phyloP scores from a whole-genome alignment of 2,113 vertebrate species.

The Odocoileus virginianus region DNA sequence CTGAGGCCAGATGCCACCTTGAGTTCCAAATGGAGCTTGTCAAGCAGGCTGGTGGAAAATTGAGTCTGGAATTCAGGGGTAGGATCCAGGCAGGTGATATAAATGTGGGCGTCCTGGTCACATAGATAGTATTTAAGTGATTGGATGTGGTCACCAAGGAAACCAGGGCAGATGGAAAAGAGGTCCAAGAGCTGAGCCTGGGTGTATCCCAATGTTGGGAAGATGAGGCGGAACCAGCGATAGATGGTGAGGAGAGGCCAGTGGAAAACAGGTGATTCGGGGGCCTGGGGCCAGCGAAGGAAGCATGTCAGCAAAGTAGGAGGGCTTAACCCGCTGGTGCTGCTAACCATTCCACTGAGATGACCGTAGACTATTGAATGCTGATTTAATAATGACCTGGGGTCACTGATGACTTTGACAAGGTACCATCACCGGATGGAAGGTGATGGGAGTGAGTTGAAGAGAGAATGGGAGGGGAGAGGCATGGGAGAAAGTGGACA shows the following conservation, averaged over 20 bases:
- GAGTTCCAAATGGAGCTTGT: not conserved
- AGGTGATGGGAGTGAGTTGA: not conserved
- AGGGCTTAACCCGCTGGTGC: fast-evolving
- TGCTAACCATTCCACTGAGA: not conserved
- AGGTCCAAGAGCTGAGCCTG: not conserved
- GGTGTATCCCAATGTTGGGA: not conserved
- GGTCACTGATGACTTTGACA: not conserved
- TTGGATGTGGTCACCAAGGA: not conserved
- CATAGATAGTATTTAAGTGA: not conserved
- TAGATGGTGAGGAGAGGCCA: too few species aligned
- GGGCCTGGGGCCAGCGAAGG: not conserved
- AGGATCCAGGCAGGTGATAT: not conserved
- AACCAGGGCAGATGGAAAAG: not conserved
- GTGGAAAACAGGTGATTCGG: not conserved
- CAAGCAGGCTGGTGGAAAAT: not conserved
- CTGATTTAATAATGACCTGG: not conserved
- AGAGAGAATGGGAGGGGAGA: not conserved
- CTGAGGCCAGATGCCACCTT: not conserved
- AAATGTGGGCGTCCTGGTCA: not conserved
- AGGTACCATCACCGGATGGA: not conserved
- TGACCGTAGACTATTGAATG: fast-evolving
- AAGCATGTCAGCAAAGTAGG: not conserved
- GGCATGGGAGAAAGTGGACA: not conserved
- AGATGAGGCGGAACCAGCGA: not conserved
- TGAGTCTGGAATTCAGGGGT: not conserved